Evolutionary conservation across 1,140 invertebrate species (phyloP).

Genomic region (Drosophila mayri): DNA sequence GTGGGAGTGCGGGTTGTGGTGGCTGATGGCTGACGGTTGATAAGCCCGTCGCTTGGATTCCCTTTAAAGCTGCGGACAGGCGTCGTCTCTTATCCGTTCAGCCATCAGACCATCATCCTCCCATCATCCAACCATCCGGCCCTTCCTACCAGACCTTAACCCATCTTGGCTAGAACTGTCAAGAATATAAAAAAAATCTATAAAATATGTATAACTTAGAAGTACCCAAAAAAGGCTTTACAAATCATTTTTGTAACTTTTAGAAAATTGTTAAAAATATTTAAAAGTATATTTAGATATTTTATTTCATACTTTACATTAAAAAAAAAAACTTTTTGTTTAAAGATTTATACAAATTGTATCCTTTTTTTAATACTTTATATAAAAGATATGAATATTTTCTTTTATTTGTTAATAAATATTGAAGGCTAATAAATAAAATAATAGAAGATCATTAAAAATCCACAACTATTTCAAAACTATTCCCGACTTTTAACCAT

Average conservation of each 20-base stretch:
- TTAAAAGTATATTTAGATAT: too few relatives aligned
- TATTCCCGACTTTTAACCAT: not conserved
- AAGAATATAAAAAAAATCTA: not conserved
- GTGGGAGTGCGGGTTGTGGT: constrained; percentile 4
- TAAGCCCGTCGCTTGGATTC: constrained; percentile 48
- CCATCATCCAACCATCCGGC: not conserved
- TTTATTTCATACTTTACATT: too few relatives aligned
- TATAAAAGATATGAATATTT: too few relatives aligned
- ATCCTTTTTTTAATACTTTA: too few relatives aligned
- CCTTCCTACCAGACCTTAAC: not conserved
- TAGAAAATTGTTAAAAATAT: too few relatives aligned
- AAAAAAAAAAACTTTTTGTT: too few relatives aligned
- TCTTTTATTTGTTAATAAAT: too few relatives aligned
- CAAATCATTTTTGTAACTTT: too few relatives aligned
- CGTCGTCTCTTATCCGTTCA: constrained; percentile 23
- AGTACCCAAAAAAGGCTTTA: too few relatives aligned
- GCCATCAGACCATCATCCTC: not conserved
- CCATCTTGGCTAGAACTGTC: constrained; percentile 10
- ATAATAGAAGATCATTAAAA: not conserved
- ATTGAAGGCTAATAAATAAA: not conserved
- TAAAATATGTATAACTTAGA: too few relatives aligned
- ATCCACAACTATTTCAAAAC: not conserved
- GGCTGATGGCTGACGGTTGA: constrained; percentile 40
- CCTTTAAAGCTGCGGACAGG: constrained; percentile 44
- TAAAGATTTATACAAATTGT: too few relatives aligned